A percentile compares a stretch with the other conserved stretches of the same genome.
These are phyloP conservation scores for Helleia helle DNA, from an alignment of 2,888 invertebrate species.

Conservation along the genomic window DNA sequence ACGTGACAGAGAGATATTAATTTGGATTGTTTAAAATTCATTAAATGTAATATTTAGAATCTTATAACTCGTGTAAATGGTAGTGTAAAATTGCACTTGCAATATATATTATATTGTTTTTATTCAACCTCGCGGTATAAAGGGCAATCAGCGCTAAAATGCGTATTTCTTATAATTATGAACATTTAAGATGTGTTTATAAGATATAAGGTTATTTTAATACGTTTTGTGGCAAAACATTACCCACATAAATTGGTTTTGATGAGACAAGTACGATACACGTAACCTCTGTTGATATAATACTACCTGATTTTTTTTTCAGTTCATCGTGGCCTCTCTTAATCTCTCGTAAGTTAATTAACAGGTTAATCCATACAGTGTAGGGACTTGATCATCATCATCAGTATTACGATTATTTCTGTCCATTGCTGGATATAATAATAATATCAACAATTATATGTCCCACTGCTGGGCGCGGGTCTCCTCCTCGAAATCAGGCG, in stretches of 20 bases:
- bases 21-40: slow-evolving; percentile 24
- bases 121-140: not conserved
- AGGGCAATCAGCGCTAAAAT: not conserved
- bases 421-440: no score
- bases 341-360: no score
- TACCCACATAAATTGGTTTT: not conserved
- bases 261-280: no score
- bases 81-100: slow-evolving; percentile 10
- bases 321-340: no score
- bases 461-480: no score
- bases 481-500: no score
- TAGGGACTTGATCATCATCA: no score
- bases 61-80: slow-evolving; percentile 13
- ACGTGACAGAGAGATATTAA: slow-evolving; percentile 17
- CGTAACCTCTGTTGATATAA: no score
- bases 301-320: no score
- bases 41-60: slow-evolving; percentile 20
- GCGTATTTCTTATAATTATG: not conserved
- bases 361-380: no score
- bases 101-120: slow-evolving; percentile 10
- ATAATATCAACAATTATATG: no score
- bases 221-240: not conserved
- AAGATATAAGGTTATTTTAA: not conserved
- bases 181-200: not conserved
- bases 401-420: no score